Base-by-base conservation (phyloP, 1,140 invertebrate genomes). In the Apis dorsata region DNA sequence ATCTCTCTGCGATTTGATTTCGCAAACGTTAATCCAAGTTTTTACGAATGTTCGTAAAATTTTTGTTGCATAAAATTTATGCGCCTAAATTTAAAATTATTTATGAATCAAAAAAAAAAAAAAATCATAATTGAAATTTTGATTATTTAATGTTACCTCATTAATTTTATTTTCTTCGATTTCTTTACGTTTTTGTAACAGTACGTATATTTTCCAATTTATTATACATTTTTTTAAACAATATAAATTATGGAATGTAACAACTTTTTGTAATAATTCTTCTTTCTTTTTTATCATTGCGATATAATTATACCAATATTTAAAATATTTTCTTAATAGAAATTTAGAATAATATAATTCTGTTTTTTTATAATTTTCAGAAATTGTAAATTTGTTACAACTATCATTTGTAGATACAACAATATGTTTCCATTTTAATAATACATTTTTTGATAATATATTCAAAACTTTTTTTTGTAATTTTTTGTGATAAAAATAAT, bases 401-500 rank as follows among this genome's bases (percentile, higher is more conserved):
- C 10, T 24, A 0, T 53, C 17, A 15, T 81, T 11, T 15, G 21
- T 81, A n/a, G 24, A 60, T 12, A 55, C 76, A 60, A 81, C 63
- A 69, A 81, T 81, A 9, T 69, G 2, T 34, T 81, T 28, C 80
- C 80, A 81, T 69, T 81, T 81, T 44, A 81, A 44, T 24, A 81
- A 60, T 34, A 81, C 80, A 69, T 81, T 81, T 28, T 76, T 81
- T 34, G 72, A 76, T 59, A 81, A 81, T 15, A 19, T 55, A 34
- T 76, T 76, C 3, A 81, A 57, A 53, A 76, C 24, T 13, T 44
- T 81, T n/a, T 60, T 81, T 19, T 76, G 44, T 11, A 76, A 34
- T 10, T 53, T 76, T 12, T 59, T 68, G 0, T 28, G 8, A 24
- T 81, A 76, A 60, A 76, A 81, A 24, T 69, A 81, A 17, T 76